A percentile compares a stretch with the other conserved stretches of the same genome.
Conservation (phyloP, 2,113 vertebrate genomes). For the Rhizomys pruinosus region DNA sequence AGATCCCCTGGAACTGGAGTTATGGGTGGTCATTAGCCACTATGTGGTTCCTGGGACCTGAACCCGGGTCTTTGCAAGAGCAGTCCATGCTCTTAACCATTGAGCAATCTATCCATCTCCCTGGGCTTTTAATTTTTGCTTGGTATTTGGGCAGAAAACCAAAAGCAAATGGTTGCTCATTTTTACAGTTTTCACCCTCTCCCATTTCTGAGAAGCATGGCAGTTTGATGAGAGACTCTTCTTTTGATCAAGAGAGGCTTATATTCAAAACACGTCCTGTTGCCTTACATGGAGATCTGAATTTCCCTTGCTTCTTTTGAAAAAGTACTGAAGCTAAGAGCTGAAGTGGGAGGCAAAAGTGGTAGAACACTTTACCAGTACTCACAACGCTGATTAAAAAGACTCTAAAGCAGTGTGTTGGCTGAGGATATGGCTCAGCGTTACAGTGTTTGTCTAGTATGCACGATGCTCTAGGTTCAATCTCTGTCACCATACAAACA, state of each 20-base stretch:
- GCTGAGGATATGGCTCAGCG: not conserved
- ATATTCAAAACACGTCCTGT: not conserved
- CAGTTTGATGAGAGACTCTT: not conserved
- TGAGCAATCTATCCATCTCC: too few relatives aligned
- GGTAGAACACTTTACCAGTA: not conserved
- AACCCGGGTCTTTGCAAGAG: too few relatives aligned
- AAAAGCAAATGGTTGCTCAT: not conserved
- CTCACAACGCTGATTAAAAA: not conserved
- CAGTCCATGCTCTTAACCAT: too few relatives aligned
- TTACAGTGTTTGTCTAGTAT: not conserved
- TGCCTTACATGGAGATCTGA: not conserved
- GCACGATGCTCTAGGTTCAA: not conserved
- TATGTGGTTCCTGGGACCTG: too few relatives aligned
- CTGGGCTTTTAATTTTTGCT: too few relatives aligned
- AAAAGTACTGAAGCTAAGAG: slow-evolving; percentile 2
- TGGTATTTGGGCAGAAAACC: not conserved
- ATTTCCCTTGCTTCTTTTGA: slow-evolving; percentile 21
- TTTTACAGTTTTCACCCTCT: not conserved
- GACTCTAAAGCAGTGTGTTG: not conserved
- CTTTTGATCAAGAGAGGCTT: slow-evolving; percentile 12
- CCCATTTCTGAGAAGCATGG: not conserved
- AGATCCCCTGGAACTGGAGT: too few relatives aligned
- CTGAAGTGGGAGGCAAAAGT: not conserved
- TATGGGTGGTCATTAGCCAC: too few relatives aligned
- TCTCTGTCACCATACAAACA: not conserved